Evolutionary conservation across 2,797 vertebrate genomes (phyloP).

Genomic region (Taenioides sp.): DNA sequence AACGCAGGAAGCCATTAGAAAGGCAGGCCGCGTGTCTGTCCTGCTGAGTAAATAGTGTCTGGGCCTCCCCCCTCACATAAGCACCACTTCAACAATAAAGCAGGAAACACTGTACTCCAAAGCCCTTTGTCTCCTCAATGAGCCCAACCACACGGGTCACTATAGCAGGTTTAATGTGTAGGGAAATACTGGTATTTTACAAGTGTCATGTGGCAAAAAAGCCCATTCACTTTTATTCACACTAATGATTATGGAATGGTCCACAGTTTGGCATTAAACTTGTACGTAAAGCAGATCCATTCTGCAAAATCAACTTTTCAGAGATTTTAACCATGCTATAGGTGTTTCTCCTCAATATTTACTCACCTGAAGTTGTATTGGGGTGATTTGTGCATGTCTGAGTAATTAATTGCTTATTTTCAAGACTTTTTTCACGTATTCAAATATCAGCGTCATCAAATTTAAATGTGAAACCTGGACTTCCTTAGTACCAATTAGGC

Average conservation of each 20-base stretch:
- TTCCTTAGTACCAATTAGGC: conserved; percentile 46
- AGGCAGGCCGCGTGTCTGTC: conserved; percentile 72
- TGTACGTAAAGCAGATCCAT: too few species aligned
- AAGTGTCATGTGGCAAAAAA: too few species aligned
- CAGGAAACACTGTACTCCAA: conserved; percentile 69
- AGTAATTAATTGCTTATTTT: too few species aligned
- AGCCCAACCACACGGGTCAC: background rate
- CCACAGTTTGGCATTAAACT: too few species aligned
- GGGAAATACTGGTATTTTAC: background rate
- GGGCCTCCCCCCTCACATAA: conserved; percentile 26
- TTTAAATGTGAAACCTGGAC: background rate
- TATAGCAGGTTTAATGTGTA: background rate
- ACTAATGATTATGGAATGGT: too few species aligned
- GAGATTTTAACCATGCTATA: too few species aligned
- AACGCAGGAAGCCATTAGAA: conserved; percentile 93
- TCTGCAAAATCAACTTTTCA: too few species aligned
- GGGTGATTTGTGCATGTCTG: too few species aligned
- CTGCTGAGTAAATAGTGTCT: conserved; percentile 74
- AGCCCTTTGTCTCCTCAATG: background rate
- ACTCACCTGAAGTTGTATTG: too few species aligned
- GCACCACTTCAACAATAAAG: conserved; percentile 59
- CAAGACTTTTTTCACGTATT: too few species aligned
- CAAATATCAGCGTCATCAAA: background rate
- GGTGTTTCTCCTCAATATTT: too few species aligned
- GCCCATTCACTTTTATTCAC: too few species aligned